Percentiles rank a stretch among this genome's conserved stretches.
Conservation (phyloP, 2,888 invertebrate genomes). For the Calephelis perditalis region DNA sequence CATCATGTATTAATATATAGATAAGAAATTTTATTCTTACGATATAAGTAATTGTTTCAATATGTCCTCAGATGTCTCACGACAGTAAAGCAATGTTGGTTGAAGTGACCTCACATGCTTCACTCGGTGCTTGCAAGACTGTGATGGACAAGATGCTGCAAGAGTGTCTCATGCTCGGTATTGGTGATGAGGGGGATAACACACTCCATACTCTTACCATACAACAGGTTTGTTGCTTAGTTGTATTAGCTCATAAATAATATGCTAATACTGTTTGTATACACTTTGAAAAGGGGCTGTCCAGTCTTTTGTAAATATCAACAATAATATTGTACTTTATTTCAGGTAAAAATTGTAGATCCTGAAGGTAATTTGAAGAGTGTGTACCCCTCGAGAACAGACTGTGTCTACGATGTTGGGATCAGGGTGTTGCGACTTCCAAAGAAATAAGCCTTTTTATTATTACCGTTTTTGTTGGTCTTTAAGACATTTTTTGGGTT, state of each 20-base stretch:
- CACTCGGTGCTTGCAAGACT: slow-evolving; percentile 80
- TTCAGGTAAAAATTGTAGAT: slow-evolving; percentile 84
- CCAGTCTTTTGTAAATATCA: neutral
- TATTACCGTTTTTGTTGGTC: slow-evolving; percentile 9
- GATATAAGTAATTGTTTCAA: no score
- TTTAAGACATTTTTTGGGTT: neutral
- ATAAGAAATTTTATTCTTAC: no score
- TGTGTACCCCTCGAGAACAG: slow-evolving; percentile 88
- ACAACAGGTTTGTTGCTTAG: slow-evolving; percentile 48
- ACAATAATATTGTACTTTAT: slow-evolving; percentile 4
- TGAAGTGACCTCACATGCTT: slow-evolving; percentile 86
- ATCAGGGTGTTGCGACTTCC: slow-evolving; percentile 54
- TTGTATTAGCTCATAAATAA: neutral
- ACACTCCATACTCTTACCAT: slow-evolving; percentile 54
- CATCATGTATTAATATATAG: no score
- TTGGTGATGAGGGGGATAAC: slow-evolving; percentile 52
- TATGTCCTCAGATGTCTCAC: slow-evolving; percentile 77
- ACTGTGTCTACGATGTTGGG: slow-evolving; percentile 77
- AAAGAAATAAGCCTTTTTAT: slow-evolving; percentile 49
- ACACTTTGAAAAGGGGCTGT: neutral
- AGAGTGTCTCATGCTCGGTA: slow-evolving; percentile 78
- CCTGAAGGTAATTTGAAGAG: slow-evolving; percentile 83
- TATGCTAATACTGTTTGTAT: neutral
- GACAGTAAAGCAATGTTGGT: slow-evolving; percentile 82
- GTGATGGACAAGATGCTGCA: slow-evolving; percentile 83